Evolutionary conservation across 2,113 vertebrate genomes (phyloP), one percentile per base, ranked within the genome.

Genomic region (Pseudorasbora parva): DNA sequence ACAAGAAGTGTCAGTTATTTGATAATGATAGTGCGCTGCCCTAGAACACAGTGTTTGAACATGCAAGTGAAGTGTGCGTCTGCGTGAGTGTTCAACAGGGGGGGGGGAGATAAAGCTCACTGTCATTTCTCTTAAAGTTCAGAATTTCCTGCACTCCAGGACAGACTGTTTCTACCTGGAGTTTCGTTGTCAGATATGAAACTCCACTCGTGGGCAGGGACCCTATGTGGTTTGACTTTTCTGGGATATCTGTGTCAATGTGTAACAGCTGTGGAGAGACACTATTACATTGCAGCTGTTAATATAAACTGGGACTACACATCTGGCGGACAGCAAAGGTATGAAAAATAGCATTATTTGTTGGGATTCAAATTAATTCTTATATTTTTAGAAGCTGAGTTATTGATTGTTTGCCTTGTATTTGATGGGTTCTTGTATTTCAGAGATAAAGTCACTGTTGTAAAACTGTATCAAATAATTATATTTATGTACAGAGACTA

Each of bases 261-360:
- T 81, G 72, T 4, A 2, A 64, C 15, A 41, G 76, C 88, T 78
- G 87, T 81, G 33, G 91, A 94, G 86, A 92, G 93, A 88, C 93
- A 87, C 27, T 94, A 93, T 68, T 94, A 93, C 60, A 91, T 95
- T 8, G 94, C 94, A 72, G 94, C 93, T 57, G 93, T 93, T 14
- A 91, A 92, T 78, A 91, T 93, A 27, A 77, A 94, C 82, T 95
- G 94, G 94, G 88, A 91, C 79, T 95, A 95, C 88, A 86, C 79
- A 59, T 27, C 74, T 76, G 69, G 75, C 73, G 89, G 76, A 78
- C 45, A 80, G 10, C 74, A 76, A 71, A 89, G 86, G 88, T 88
- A 91, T 57, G 64, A 73, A 49, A 47, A 49, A 73, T 4, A 41
- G 5, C 17, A 69, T 41, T 41, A 69, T 21, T 68, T 68, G 12